These are phyloP conservation scores for Tetranychus truncatus DNA, from an alignment of 2,888 invertebrate species.

Conservation along the genomic window DNA sequence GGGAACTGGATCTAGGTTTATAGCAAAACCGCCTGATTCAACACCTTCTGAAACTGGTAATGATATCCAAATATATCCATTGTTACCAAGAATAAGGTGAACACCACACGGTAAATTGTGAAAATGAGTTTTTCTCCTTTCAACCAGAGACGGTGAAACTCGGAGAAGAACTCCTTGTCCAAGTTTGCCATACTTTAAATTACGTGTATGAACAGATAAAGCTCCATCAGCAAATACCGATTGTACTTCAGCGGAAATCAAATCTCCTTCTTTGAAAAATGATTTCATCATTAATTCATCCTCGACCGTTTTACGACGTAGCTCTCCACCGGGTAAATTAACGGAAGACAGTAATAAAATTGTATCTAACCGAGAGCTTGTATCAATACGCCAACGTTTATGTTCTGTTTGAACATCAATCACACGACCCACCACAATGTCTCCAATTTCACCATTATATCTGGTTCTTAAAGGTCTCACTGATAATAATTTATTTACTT, in stretches of 20 bases:
- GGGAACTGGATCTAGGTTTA: slow-evolving; percentile 54
- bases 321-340: slow-evolving; percentile 82
- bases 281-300: slow-evolving; percentile 95
- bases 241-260: slow-evolving; percentile 79
- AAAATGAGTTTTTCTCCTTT: slow-evolving; percentile 83
- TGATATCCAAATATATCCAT: slow-evolving; percentile 87
- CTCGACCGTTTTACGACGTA: slow-evolving; percentile 75
- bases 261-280: slow-evolving; percentile 79
- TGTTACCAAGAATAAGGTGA: slow-evolving; percentile 80
- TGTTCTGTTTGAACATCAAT: slow-evolving; percentile 63
- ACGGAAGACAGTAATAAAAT: slow-evolving; percentile 72
- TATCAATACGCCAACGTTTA: slow-evolving; percentile 83
- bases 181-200: slow-evolving; percentile 87
- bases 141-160: slow-evolving; percentile 76
- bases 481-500: slow-evolving; percentile 82
- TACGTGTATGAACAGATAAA: slow-evolving; percentile 79
- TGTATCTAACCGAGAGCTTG: slow-evolving; percentile 68
- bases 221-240: slow-evolving; percentile 76
- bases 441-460: slow-evolving; percentile 70
- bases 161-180: slow-evolving; percentile 71
- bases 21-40: slow-evolving; percentile 50
- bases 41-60: slow-evolving; percentile 44
- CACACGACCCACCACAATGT: slow-evolving; percentile 85
- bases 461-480: slow-evolving; percentile 75
- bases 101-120: slow-evolving; percentile 79